Conservation (phyloP, 2,113 vertebrate species). For the Oncorhynchus mykiss region DNA sequence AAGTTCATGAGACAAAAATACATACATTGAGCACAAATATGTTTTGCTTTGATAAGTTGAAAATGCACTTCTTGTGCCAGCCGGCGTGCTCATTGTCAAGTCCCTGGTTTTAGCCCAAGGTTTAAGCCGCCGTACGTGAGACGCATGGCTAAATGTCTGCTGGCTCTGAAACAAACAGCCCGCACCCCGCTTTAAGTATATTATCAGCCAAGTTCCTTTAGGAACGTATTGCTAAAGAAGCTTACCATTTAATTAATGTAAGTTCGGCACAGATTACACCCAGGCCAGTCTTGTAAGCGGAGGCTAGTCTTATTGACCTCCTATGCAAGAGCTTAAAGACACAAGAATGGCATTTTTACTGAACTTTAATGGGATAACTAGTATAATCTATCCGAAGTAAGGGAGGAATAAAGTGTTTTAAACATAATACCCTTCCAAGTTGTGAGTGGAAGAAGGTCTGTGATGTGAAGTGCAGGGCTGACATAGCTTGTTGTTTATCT, state of each 20-base stretch:
- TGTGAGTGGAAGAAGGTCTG: slow-evolving; percentile 77
- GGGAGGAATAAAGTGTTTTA: slow-evolving; percentile 90
- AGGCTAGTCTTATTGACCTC: slow-evolving; percentile 95
- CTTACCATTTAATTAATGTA: slow-evolving; percentile 99
- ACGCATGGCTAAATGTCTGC: slow-evolving; percentile 81
- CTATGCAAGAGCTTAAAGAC: slow-evolving; percentile 93
- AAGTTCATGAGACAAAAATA: neutral
- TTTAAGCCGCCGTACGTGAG: slow-evolving; percentile 93
- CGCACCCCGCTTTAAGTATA: slow-evolving; percentile 92
- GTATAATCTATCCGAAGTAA: slow-evolving; percentile 96
- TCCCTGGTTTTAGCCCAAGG: slow-evolving; percentile 79
- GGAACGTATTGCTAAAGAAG: slow-evolving; percentile 97
- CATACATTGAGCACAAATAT: slow-evolving; percentile 40
- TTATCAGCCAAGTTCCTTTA: slow-evolving; percentile 98
- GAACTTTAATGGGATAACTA: slow-evolving; percentile 99
- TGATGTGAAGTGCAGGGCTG: slow-evolving; percentile 70
- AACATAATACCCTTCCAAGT: slow-evolving; percentile 90
- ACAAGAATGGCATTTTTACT: slow-evolving; percentile 96
- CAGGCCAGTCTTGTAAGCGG: slow-evolving; percentile 91
- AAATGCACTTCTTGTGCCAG: slow-evolving; percentile 61
- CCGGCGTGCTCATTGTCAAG: slow-evolving; percentile 79
- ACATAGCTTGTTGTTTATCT: slow-evolving; percentile 30
- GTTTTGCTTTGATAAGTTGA: slow-evolving; percentile 59
- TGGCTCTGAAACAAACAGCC: slow-evolving; percentile 92
- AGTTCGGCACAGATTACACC: slow-evolving; percentile 97